Evolutionary conservation across 2,797 vertebrate genomes (phyloP).

Genomic region (Lepilemur septentrionalis): DNA sequence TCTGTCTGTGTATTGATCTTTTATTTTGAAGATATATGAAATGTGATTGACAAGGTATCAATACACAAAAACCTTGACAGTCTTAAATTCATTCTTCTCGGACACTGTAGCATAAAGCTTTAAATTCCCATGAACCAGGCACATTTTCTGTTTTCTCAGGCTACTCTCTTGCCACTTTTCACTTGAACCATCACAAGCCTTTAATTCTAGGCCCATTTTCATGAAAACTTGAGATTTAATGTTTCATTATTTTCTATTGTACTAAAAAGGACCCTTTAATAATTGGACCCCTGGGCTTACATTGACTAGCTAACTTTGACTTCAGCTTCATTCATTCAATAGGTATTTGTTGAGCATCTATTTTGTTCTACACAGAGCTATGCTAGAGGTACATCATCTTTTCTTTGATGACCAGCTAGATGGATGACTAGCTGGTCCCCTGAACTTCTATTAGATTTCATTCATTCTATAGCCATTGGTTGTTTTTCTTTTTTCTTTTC

Average conservation of each 20-base stretch:
- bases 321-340: neutral
- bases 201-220: neutral
- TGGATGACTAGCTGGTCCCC: too few relatives aligned
- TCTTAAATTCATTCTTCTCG: neutral
- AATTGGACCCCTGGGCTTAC: neutral
- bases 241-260: neutral
- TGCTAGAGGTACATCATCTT: fast-evolving
- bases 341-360: neutral
- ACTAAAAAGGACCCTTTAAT: neutral
- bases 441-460: neutral
- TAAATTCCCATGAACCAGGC: neutral
- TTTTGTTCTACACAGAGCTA: neutral
- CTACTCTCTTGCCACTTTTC: fast-evolving
- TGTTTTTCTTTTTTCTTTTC: neutral
- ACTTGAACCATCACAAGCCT: neutral
- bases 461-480: neutral
- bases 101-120: neutral
- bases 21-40: neutral
- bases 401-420: neutral
- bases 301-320: neutral
- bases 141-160: neutral
- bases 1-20: neutral
- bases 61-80: neutral
- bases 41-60: neutral
- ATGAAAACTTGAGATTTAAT: neutral